Percentiles rank a stretch among this genome's conserved stretches.
These are phyloP conservation scores for Peromyscus maniculatus DNA, from an alignment of 2,113 vertebrate genomes.

Conservation along the genomic window DNA sequence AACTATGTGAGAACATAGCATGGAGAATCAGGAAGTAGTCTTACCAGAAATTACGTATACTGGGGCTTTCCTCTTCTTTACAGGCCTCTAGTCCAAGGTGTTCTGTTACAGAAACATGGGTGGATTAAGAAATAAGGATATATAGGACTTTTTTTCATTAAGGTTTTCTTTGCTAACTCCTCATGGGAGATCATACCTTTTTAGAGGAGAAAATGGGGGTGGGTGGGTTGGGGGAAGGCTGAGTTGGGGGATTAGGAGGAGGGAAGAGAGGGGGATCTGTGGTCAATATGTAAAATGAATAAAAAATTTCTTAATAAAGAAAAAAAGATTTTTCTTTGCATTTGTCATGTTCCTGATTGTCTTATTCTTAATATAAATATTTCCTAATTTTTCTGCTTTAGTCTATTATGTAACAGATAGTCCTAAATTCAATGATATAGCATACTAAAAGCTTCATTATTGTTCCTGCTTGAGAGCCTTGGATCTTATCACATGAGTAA, in stretches of 20 bases:
- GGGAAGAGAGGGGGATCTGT: too few relatives aligned
- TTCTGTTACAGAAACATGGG: background rate
- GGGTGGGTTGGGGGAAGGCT: too few relatives aligned
- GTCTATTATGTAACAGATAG: background rate
- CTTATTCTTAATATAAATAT: background rate
- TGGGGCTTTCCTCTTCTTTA: background rate
- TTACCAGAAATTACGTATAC: background rate
- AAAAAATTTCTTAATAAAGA: too few relatives aligned
- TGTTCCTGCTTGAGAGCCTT: background rate
- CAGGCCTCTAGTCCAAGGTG: background rate
- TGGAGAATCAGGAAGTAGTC: background rate
- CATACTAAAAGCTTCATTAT: background rate
- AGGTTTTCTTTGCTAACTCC: background rate
- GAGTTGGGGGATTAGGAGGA: too few relatives aligned
- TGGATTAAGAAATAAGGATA: background rate
- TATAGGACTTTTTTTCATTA: slow-evolving; percentile 14
- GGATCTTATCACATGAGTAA: background rate
- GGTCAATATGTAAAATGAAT: too few relatives aligned
- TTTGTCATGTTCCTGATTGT: background rate
- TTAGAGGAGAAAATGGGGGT: too few relatives aligned
- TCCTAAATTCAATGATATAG: background rate
- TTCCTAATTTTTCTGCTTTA: background rate
- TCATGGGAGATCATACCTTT: too few relatives aligned
- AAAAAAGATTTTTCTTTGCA: background rate
- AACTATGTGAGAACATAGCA: too few relatives aligned